Evolutionary conservation across 2,113 vertebrate species (phyloP).

Genomic region (Pogona vitticeps): DNA sequence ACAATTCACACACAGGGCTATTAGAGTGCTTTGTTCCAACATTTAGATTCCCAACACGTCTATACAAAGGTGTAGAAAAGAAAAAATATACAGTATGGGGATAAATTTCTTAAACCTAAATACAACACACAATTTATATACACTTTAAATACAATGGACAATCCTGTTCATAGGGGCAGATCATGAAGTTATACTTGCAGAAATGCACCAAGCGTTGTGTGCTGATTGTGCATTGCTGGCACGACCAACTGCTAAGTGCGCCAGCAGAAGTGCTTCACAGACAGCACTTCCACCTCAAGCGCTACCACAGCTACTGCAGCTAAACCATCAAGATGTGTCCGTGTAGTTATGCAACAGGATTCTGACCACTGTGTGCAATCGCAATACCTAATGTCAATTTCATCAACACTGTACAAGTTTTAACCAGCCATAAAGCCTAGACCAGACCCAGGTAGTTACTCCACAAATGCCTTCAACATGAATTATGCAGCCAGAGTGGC

Average conservation of each 20-base stretch:
- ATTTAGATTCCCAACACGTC: neutral
- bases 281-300: no score
- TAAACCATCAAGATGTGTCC: no score
- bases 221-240: no score
- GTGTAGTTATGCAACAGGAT: neutral
- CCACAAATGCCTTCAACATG: neutral
- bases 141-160: neutral
- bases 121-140: neutral
- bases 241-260: no score
- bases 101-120: no score
- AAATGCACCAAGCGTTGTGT: no score
- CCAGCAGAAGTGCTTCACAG: no score
- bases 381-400: neutral
- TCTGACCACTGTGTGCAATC: neutral
- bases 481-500: neutral
- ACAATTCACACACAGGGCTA: neutral
- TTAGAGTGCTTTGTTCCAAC: neutral
- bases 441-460: neutral
- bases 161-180: no score
- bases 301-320: no score
- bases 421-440: neutral
- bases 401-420: neutral
- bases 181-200: no score
- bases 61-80: neutral
- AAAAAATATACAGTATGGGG: no score